phyloP scores from a whole-genome alignment of 2,888 invertebrate species.

The Gymnoscelis rufifasciata region DNA sequence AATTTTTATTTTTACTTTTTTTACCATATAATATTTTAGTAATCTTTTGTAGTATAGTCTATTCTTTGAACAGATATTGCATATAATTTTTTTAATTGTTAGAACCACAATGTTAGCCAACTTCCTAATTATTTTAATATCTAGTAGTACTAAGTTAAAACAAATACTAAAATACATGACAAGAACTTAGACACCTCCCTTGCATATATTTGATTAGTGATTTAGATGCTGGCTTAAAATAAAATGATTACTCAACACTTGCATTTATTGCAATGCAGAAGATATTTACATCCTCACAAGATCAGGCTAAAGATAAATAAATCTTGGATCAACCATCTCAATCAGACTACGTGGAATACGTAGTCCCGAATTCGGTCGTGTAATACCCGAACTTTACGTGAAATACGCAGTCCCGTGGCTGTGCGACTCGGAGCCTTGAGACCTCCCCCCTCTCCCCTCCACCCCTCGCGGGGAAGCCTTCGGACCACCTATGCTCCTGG shows the following conservation, averaged over 20 bases:
- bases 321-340: neutral
- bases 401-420: conserved; percentile 68
- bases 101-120: too few species aligned
- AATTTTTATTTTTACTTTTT: too few species aligned
- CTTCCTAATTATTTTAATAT: too few species aligned
- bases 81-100: too few species aligned
- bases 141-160: too few species aligned
- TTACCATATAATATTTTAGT: too few species aligned
- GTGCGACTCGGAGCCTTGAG: conserved; percentile 52
- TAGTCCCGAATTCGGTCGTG: conserved; percentile 36
- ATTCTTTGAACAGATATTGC: too few species aligned
- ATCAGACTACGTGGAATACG: conserved; percentile 51
- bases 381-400: conserved; percentile 35
- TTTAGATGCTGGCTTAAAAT: too few species aligned
- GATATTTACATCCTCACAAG: neutral
- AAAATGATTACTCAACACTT: neutral
- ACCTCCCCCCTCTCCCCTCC: conserved; percentile 27
- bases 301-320: neutral
- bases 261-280: neutral
- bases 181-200: too few species aligned
- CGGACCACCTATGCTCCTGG: conserved; percentile 50
- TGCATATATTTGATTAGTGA: too few species aligned
- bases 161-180: too few species aligned
- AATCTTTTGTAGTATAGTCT: too few species aligned
- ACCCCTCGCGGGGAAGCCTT: conserved; percentile 21